These are phyloP conservation scores for Percopsis omiscomaycus DNA, from an alignment of 2,797 vertebrate genomes.

Conservation along the genomic window DNA sequence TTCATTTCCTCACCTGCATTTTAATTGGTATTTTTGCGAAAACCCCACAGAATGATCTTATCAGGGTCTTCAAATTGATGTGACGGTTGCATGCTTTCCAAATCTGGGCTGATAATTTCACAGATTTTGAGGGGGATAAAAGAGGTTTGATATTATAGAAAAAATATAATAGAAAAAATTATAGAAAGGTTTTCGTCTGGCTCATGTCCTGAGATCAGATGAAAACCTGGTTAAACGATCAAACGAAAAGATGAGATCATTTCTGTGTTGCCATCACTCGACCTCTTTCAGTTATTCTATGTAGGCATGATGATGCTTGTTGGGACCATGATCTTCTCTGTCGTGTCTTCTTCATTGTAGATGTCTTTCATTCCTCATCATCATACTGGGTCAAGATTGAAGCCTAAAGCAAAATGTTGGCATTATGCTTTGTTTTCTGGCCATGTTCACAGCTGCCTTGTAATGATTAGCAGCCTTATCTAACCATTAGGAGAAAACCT, in stretches of 20 bases:
- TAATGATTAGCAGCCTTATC: slow-evolving; percentile 71
- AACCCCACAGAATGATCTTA: slow-evolving; percentile 66
- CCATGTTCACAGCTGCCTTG: slow-evolving; percentile 43
- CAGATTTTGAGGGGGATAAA: slow-evolving; percentile 45
- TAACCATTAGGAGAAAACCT: slow-evolving; percentile 7
- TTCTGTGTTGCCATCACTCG: slow-evolving; percentile 71
- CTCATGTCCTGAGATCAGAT: slow-evolving; percentile 56
- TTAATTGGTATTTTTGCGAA: slow-evolving; percentile 57
- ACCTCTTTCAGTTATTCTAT: slow-evolving; percentile 75
- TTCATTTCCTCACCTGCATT: slow-evolving; percentile 55
- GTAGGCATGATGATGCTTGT: slow-evolving; percentile 71
- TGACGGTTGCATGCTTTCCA: slow-evolving; percentile 67
- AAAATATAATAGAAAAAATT: slow-evolving; percentile 30
- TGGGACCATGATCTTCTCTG: slow-evolving; percentile 54
- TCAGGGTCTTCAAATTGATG: slow-evolving; percentile 69
- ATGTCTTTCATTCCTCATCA: slow-evolving; percentile 55
- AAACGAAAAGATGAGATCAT: slow-evolving; percentile 53
- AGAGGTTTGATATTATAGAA: not conserved
- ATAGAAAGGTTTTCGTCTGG: slow-evolving; percentile 14
- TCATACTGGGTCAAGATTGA: slow-evolving; percentile 43
- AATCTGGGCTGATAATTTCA: slow-evolving; percentile 52
- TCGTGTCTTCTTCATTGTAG: slow-evolving; percentile 61
- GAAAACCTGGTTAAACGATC: slow-evolving; percentile 42
- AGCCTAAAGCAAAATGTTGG: slow-evolving; percentile 39
- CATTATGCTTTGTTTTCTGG: slow-evolving; percentile 42